Base-by-base conservation (phyloP, 2,797 vertebrate species). In the Trematomus bernacchii region DNA sequence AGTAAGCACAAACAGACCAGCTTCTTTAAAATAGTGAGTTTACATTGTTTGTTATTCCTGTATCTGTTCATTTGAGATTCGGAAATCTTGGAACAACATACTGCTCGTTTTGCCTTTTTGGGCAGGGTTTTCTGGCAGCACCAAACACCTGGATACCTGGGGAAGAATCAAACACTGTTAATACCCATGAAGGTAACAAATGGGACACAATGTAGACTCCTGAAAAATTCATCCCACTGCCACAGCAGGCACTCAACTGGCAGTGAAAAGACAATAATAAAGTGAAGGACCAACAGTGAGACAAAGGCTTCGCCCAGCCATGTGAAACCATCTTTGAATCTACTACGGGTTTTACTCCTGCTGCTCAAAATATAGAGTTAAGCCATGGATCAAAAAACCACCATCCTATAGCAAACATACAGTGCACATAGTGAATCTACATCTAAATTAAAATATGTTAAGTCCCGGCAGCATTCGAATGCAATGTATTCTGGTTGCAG, bases 401-500 rank as follows among this genome's bases (percentile, higher is more conserved):
- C 30, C 21, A 40, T 60, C 58, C 11, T 46, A 62, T 50, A 53
- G 37, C 66, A 75, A 73, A 71, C 61, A 66, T 50, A 43, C 51
- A 50, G 64, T 57, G n/a, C 64, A 50, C 11, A 81, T 55, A 71
- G 71, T 15, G 71, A 70, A 73, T 82, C 77, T 77, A 77, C 51
- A 70, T 84, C 83, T 74, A 83, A 84, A 91, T 85, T 85, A 82
- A 90, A 83, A 88, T 57, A 82, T 88, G 87, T 89, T 47, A 78
- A 84, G 80, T 85, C 76, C 73, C 58, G 68, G 84, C 66, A 85
- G 86, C 80, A 85, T 85, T 72, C 75, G 54, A 75, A 83, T 83
- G 66, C 83, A 66, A 85, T 84, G 87, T 85, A 75, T 90, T 92
- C 85, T 80, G 76, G 75, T 80, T 85, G 93, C 92, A 86, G 95